Conservation (phyloP, 2,888 invertebrate genomes). For the Arrhopalites spinosus region DNA sequence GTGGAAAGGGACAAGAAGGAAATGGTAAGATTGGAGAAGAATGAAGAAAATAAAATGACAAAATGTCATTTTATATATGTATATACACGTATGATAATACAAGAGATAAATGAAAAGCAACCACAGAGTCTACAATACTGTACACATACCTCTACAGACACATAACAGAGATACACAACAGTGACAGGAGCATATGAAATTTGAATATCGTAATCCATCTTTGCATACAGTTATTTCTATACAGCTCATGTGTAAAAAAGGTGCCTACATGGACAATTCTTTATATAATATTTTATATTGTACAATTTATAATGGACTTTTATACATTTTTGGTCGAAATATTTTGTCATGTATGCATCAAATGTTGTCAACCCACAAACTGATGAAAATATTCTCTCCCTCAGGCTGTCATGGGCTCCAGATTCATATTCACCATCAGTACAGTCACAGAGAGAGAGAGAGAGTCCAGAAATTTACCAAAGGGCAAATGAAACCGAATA, state of each 20-base stretch:
- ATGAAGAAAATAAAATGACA: no score
- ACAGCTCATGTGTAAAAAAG: no score
- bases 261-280: neutral
- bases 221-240: neutral
- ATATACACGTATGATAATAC: no score
- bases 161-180: neutral
- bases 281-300: no score
- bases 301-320: neutral
- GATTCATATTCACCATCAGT: neutral
- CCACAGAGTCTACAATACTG: no score
- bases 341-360: slow-evolving; percentile 5
- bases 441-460: neutral
- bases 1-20: no score
- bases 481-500: neutral
- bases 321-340: slow-evolving; percentile 8
- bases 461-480: no score
- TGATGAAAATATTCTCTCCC: slow-evolving; percentile 6
- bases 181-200: neutral
- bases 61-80: no score
- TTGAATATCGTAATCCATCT: slow-evolving; percentile 13
- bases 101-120: no score
- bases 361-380: slow-evolving; percentile 14
- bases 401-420: slow-evolving; percentile 1
- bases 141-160: neutral
- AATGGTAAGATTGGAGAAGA: no score